Conservation (phyloP, 2,113 vertebrate species). For the Antechinus stuartii region DNA sequence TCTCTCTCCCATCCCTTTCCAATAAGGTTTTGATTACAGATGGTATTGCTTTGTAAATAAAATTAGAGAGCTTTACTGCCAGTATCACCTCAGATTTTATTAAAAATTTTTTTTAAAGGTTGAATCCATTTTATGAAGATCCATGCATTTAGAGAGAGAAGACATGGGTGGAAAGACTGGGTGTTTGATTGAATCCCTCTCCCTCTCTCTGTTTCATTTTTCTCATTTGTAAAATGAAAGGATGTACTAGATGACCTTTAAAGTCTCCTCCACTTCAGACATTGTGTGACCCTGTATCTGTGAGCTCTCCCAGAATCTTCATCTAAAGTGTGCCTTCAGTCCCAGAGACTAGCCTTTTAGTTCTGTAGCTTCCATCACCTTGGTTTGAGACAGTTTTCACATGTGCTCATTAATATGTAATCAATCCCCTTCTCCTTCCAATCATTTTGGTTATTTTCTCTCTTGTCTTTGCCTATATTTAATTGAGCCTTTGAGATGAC, state of each 20-base stretch:
- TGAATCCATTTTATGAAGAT: neutral
- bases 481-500: neutral
- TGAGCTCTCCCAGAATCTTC: neutral
- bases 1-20: neutral
- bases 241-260: neutral
- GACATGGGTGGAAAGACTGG: neutral
- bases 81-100: neutral
- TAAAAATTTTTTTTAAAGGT: neutral
- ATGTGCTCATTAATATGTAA: neutral
- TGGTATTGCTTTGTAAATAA: neutral
- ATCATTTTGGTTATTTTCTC: neutral
- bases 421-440: neutral
- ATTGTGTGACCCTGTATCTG: neutral
- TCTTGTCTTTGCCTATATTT: neutral
- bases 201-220: neutral
- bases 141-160: neutral
- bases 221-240: neutral
- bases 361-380: neutral
- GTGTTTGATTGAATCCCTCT: neutral
- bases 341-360: neutral
- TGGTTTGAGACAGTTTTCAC: neutral
- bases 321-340: neutral
- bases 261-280: neutral
- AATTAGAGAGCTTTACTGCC: neutral
- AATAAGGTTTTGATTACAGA: neutral